Evolutionary conservation across 2,113 vertebrate genomes (phyloP).

Genomic region (Stigmatopora argus): DNA sequence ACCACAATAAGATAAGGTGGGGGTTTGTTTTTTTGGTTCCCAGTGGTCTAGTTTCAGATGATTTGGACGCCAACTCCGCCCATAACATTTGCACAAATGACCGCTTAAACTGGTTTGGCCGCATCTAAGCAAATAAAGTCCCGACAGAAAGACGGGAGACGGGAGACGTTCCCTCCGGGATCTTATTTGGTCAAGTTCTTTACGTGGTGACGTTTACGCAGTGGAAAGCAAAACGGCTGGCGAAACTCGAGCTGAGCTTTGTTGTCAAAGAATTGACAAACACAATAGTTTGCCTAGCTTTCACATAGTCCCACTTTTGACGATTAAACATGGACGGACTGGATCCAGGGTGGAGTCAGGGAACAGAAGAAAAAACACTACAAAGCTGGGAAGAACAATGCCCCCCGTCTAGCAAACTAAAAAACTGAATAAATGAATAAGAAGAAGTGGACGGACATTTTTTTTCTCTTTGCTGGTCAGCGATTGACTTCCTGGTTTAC

Average conservation of each 20-base stretch:
- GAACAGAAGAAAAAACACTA: no score
- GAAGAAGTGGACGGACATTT: no score
- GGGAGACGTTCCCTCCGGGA: background rate
- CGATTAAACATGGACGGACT: background rate
- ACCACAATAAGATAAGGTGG: slow-evolving; percentile 11
- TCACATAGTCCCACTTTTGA: slow-evolving; percentile 5
- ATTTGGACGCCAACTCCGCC: slow-evolving; percentile 25
- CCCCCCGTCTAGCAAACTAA: no score
- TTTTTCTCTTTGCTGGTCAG: no score
- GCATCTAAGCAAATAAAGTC: slow-evolving; percentile 30
- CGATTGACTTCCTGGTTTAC: no score
- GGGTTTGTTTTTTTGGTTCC: background rate
- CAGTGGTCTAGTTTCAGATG: slow-evolving; percentile 10
- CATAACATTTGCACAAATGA: slow-evolving; percentile 25
- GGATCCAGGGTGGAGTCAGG: background rate
- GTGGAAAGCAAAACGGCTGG: background rate
- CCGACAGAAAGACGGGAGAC: background rate
- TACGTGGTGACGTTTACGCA: background rate
- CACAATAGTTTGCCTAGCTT: slow-evolving; percentile 13
- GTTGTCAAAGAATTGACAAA: slow-evolving; percentile 24
- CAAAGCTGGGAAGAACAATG: no score
- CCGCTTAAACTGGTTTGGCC: slow-evolving; percentile 53
- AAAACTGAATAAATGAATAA: no score
- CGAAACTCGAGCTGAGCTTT: slow-evolving; percentile 38
- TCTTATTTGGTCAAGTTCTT: background rate